A percentile compares a stretch with the other conserved stretches of the same genome.
phyloP scores from a whole-genome alignment of 2,888 invertebrate species.

The Tridacna crocea region DNA sequence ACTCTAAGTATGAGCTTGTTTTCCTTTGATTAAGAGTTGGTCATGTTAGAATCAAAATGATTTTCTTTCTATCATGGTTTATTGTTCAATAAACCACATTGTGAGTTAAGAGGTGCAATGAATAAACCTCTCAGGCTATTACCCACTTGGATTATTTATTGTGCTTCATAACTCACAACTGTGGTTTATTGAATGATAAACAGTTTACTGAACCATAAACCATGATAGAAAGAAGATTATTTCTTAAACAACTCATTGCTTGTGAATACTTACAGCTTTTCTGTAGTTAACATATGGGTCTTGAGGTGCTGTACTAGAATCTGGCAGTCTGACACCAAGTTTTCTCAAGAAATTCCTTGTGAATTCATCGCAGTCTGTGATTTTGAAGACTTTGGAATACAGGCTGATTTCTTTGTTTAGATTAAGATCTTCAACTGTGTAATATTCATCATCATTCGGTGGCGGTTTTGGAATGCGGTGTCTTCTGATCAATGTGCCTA shows the following conservation, averaged over 20 bases:
- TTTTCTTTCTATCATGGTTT: too few relatives aligned
- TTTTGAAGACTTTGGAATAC: conserved; percentile 92
- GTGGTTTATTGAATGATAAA: too few relatives aligned
- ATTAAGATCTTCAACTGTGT: conserved; percentile 94
- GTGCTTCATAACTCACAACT: too few relatives aligned
- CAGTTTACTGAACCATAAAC: too few relatives aligned
- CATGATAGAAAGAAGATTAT: too few relatives aligned
- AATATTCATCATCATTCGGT: conserved; percentile 90
- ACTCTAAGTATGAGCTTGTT: too few relatives aligned
- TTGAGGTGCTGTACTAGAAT: conserved; percentile 65
- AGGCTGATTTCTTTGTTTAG: conserved; percentile 91
- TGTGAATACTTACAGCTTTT: conserved; percentile 74
- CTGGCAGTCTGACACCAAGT: conserved; percentile 90
- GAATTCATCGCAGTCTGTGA: conserved; percentile 94
- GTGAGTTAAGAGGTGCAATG: too few relatives aligned
- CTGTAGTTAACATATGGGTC: conserved; percentile 82
- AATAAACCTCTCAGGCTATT: too few relatives aligned
- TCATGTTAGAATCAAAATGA: too few relatives aligned
- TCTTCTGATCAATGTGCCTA: conserved; percentile 92
- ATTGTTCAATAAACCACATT: too few relatives aligned
- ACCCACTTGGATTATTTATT: too few relatives aligned
- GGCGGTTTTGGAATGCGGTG: conserved; percentile 91
- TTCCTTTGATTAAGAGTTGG: too few relatives aligned
- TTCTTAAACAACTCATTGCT: background rate
- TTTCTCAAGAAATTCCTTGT: conserved; percentile 93